These are phyloP conservation scores for Halcyon badia DNA, from an alignment of 2,797 vertebrate species.

Conservation along the genomic window DNA sequence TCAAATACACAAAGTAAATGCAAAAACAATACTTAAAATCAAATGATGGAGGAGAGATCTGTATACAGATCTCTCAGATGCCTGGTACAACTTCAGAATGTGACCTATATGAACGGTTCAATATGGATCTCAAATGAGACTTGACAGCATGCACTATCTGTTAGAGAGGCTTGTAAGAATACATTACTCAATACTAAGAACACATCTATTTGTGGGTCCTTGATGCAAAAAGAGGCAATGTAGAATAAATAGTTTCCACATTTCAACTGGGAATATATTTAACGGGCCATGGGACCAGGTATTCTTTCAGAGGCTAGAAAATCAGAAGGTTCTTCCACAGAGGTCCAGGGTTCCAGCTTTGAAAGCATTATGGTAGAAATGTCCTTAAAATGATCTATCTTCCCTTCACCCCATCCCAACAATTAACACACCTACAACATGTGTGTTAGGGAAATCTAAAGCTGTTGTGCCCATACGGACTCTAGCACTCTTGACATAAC, in stretches of 20 bases:
- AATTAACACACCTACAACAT: not conserved
- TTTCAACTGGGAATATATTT: not conserved
- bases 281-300: not conserved
- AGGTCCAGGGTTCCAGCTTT: not conserved
- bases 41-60: not conserved
- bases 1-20: not conserved
- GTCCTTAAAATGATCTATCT: not conserved
- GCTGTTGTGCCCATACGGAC: not conserved
- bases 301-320: not conserved
- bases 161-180: not conserved
- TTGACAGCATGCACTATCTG: not conserved
- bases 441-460: not conserved
- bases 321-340: not conserved
- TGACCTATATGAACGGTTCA: not conserved
- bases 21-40: not conserved
- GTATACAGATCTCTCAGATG: not conserved
- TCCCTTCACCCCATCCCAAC: not conserved
- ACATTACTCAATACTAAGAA: not conserved
- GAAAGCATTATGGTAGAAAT: not conserved
- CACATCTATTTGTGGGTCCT: not conserved
- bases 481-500: not conserved
- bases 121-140: not conserved
- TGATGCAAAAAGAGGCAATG: not conserved
- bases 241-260: not conserved
- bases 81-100: not conserved